These are phyloP conservation scores for Laterallus jamaicensis DNA, from an alignment of 2,113 vertebrate genomes.

Conservation along the genomic window DNA sequence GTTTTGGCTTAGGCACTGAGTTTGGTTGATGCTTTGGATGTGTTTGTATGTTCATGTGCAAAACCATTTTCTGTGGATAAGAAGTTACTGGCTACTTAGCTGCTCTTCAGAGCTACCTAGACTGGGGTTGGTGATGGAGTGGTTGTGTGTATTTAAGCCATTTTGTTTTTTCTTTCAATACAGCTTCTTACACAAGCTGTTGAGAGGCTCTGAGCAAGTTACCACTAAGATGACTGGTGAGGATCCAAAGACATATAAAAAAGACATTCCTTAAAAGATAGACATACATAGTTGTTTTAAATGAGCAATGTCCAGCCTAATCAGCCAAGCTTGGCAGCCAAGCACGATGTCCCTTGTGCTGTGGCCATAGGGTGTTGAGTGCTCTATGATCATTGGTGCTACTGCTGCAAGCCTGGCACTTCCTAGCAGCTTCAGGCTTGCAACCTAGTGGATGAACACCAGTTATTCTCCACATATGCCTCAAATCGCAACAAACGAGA, in stretches of 20 bases:
- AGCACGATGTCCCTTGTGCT: neutral
- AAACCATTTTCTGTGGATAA: neutral
- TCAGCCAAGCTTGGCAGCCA: neutral
- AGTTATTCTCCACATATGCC: fast-evolving
- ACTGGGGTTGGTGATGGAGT: neutral
- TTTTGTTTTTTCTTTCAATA: neutral
- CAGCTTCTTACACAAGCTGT: neutral
- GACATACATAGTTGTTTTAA: neutral
- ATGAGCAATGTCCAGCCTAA: neutral
- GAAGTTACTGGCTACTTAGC: neutral
- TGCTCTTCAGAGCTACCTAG: neutral
- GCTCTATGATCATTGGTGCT: fast-evolving
- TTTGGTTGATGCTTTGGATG: neutral
- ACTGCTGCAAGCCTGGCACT: neutral
- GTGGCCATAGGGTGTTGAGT: neutral
- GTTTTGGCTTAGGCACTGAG: neutral
- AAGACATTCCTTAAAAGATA: neutral
- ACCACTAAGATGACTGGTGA: neutral
- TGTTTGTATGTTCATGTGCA: neutral
- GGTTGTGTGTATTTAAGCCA: neutral
- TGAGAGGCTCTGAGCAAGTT: conserved; percentile 11
- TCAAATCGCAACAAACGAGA: neutral
- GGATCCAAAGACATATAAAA: neutral
- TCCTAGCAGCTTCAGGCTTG: neutral
- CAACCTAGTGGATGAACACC: neutral